Evolutionary conservation across 1,140 invertebrate species (phyloP).

Genomic region (Nephila pilipes): DNA sequence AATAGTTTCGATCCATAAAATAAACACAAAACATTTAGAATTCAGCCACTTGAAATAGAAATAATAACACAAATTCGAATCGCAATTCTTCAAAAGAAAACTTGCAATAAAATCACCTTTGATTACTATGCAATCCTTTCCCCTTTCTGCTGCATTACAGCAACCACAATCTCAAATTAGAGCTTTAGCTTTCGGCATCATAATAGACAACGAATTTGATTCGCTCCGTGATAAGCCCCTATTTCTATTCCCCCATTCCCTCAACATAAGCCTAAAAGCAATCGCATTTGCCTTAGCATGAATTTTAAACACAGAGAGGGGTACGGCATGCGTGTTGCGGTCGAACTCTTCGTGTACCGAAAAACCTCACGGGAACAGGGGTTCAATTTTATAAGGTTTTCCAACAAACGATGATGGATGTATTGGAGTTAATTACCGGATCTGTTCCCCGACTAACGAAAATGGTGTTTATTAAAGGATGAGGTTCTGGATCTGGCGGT

Average conservation of each 20-base stretch:
- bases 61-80: no score
- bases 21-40: no score
- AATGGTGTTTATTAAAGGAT: background rate
- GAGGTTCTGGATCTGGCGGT: background rate
- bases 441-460: background rate
- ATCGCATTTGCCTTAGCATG: background rate
- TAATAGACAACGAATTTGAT: background rate
- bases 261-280: background rate
- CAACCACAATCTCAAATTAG: background rate
- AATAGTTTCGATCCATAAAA: no score
- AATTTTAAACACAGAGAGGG: constrained; percentile 17
- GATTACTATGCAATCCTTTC: no score
- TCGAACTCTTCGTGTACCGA: background rate
- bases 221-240: background rate
- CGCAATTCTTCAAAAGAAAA: no score
- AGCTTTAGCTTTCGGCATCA: constrained; percentile 2
- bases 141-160: no score
- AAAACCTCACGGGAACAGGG: background rate
- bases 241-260: background rate
- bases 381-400: background rate
- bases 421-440: constrained; percentile 1
- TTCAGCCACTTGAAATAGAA: no score
- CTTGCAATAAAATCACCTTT: no score
- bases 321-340: background rate
- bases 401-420: background rate